phyloP scores from a whole-genome alignment of 1,140 invertebrate species.

The Cyclargus thomasi region DNA sequence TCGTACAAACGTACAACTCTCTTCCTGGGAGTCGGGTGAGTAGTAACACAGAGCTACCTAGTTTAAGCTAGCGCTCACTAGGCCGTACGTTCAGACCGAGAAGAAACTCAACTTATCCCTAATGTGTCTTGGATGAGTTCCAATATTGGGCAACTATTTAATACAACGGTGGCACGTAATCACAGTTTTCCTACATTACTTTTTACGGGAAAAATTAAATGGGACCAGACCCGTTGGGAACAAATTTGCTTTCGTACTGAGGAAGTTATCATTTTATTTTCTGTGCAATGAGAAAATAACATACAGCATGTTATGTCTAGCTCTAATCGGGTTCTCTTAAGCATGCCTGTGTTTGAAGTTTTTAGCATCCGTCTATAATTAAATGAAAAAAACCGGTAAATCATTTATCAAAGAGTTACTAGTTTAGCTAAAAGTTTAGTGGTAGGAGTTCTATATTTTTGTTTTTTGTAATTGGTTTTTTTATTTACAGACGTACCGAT shows the following conservation, averaged over 20 bases:
- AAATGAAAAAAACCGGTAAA: too few relatives aligned
- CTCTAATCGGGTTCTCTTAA: neutral
- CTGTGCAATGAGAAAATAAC: neutral
- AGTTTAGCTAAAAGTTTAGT: too few relatives aligned
- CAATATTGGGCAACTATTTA: neutral
- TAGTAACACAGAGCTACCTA: too few relatives aligned
- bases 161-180: neutral
- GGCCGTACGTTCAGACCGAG: too few relatives aligned
- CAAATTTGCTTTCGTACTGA: neutral
- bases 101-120: neutral
- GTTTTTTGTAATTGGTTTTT: neutral
- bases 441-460: too few relatives aligned
- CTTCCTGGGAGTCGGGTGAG: too few relatives aligned
- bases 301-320: too few relatives aligned
- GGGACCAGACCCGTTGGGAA: neutral
- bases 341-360: neutral
- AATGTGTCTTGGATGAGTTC: conserved; percentile 2
- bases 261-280: neutral
- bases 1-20: too few relatives aligned
- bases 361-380: too few relatives aligned
- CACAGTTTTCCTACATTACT: neutral
- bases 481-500: neutral
- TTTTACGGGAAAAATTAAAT: neutral
- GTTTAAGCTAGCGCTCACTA: too few relatives aligned
- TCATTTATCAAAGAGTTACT: too few relatives aligned